Base-by-base conservation (phyloP, 2,797 vertebrate genomes). In the Nyctalus aviator region DNA sequence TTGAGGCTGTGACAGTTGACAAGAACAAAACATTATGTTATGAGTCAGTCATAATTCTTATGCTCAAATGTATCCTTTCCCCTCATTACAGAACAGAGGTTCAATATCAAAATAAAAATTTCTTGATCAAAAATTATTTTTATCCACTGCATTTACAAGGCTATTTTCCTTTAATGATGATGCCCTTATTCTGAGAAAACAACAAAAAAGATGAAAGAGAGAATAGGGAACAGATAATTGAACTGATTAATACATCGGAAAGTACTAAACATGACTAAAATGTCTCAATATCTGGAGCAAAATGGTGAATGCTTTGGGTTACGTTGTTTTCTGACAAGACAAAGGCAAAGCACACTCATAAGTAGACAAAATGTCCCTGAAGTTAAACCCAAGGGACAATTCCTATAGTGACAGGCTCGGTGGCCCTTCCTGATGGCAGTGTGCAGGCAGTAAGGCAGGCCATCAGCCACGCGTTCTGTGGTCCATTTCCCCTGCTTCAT, bases 121-220 rank as follows among this genome's bases (percentile, higher is more conserved):
- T 90, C 55, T 79, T n/a, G 35, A 78, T 10, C 25, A 27, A 53
- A 76, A 35, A 55, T 32, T 88, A 57, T 0, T 59, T 41, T 88
- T 50, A 64, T 10, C 35, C 32, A 20, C 9, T 46, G 25, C 37
- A 35, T 84, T 32, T 78, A 59, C 30, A 68, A 88, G 59, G 20
- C 13, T 93, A 83, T 87, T 85, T 59, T 91, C n/a, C 50, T 84
- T 44, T n/a, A 75, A 91, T 18, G 71, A 93, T 44, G 41, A 71
- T 46, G 37, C 6, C 37, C 18, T 88, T 92, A 90, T 72, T 90
- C 59, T 85, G 88, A 79, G 86, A 90, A 90, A 90, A 92, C 68
- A 83, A 68, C 6, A 62, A 66, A 72, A 37, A 35, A 84, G 55
- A 72, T 64, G 69, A 64, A 71, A 90, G 41, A 64, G 27, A 85